Conservation (phyloP, 2,797 vertebrate genomes). For the Mergus octosetaceus region DNA sequence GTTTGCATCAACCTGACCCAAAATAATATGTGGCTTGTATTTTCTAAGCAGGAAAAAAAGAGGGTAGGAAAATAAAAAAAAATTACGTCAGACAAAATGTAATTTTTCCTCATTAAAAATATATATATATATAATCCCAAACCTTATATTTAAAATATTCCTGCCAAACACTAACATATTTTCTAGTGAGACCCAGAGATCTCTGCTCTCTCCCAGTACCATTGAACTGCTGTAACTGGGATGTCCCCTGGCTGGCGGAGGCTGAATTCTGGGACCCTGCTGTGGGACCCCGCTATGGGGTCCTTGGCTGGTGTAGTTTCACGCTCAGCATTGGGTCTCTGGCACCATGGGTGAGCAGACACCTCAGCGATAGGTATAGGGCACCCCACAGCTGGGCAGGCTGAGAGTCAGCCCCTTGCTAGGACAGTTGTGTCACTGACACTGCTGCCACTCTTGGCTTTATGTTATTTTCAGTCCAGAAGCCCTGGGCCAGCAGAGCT, state of each 20-base stretch:
- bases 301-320: not conserved
- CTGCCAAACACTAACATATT: not conserved
- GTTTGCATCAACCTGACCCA: not conserved
- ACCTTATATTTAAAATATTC: not conserved
- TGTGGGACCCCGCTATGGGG: too few species aligned
- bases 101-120: conserved; percentile 40
- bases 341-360: accelerated
- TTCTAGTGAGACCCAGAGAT: not conserved
- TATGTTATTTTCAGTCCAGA: not conserved
- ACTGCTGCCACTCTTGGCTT: not conserved
- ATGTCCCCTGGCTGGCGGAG: not conserved
- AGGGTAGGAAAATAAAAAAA: not conserved
- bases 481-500: not conserved
- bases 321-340: not conserved
- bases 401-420: not conserved
- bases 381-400: accelerated
- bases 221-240: not conserved
- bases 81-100: not conserved
- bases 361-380: accelerated
- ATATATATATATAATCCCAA: not conserved
- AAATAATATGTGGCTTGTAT: not conserved
- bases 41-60: not conserved
- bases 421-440: not conserved
- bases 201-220: not conserved
- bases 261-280: not conserved